Percentiles rank a stretch among this genome's conserved stretches.
phyloP scores from a whole-genome alignment of 2,113 vertebrate species.

The Nothoprocta perdicaria region DNA sequence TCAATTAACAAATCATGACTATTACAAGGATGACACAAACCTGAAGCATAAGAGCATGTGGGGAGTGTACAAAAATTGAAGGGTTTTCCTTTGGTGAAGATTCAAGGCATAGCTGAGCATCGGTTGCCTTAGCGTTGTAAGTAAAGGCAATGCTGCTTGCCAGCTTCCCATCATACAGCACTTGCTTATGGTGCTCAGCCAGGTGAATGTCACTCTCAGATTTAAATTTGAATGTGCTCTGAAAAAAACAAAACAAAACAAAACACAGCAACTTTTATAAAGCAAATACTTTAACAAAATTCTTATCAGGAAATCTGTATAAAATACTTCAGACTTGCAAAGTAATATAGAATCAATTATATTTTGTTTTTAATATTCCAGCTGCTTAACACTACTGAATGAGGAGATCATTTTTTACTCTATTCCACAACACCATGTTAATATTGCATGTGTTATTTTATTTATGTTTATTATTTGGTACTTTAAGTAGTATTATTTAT shows the following conservation, averaged over 20 bases:
- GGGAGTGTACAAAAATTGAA: conserved; percentile 98
- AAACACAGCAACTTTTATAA: neutral
- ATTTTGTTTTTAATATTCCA: neutral
- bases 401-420: neutral
- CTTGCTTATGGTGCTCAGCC: conserved; percentile 98
- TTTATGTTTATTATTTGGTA: neutral
- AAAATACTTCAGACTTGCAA: neutral
- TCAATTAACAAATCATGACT: neutral
- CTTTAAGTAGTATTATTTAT: neutral
- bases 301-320: neutral
- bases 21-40: conserved; percentile 72
- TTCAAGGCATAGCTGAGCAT: conserved; percentile 97
- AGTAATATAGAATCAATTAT: neutral
- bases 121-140: conserved; percentile 97
- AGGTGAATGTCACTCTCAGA: conserved; percentile 98
- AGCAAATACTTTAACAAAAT: neutral
- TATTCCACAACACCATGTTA: neutral
- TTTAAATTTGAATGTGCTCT: conserved; percentile 99
- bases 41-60: conserved; percentile 98
- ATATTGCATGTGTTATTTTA: neutral
- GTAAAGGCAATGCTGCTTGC: conserved; percentile 97
- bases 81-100: conserved; percentile 98
- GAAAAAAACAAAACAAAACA: conserved; percentile 37
- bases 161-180: conserved; percentile 96
- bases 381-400: neutral